Conservation (phyloP, 2,113 vertebrate species). For the Peromyscus maniculatus region DNA sequence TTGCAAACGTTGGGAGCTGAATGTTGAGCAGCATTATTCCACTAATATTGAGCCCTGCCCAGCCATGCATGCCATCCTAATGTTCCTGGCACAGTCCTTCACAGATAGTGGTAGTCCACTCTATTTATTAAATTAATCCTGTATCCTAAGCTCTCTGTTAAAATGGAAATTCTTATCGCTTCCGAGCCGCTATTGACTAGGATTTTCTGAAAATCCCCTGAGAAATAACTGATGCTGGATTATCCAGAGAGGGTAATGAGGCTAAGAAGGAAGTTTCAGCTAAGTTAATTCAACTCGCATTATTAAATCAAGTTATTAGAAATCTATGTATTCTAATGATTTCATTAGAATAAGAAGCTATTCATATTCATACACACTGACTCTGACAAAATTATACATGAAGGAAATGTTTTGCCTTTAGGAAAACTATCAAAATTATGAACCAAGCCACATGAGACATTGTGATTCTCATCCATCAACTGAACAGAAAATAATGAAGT, state of each 20-base stretch:
- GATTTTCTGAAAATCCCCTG: conserved; percentile 45
- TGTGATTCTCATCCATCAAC: conserved; percentile 76
- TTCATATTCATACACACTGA: conserved; percentile 57
- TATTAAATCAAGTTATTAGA: conserved; percentile 62
- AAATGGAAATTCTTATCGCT: conserved; percentile 53
- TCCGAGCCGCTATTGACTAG: background rate
- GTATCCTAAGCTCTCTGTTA: background rate
- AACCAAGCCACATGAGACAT: conserved; percentile 58
- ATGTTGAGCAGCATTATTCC: background rate
- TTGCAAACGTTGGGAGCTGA: background rate
- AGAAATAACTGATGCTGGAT: conserved; percentile 61
- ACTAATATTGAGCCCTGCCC: background rate
- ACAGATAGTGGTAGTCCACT: background rate
- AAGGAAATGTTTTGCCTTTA: conserved; percentile 70
- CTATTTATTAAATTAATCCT: conserved; percentile 25
- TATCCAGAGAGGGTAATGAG: conserved; percentile 44
- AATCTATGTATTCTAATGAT: conserved; percentile 65
- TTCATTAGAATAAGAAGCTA: conserved; percentile 67
- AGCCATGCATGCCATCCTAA: background rate
- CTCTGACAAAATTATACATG: conserved; percentile 60
- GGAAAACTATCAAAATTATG: conserved; percentile 71
- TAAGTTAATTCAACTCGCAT: conserved; percentile 54
- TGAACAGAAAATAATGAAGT: conserved; percentile 69
- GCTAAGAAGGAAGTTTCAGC: conserved; percentile 66
- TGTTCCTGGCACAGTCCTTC: background rate